Base-by-base conservation (phyloP, 2,113 vertebrate species). In the Pseudorasbora parva region DNA sequence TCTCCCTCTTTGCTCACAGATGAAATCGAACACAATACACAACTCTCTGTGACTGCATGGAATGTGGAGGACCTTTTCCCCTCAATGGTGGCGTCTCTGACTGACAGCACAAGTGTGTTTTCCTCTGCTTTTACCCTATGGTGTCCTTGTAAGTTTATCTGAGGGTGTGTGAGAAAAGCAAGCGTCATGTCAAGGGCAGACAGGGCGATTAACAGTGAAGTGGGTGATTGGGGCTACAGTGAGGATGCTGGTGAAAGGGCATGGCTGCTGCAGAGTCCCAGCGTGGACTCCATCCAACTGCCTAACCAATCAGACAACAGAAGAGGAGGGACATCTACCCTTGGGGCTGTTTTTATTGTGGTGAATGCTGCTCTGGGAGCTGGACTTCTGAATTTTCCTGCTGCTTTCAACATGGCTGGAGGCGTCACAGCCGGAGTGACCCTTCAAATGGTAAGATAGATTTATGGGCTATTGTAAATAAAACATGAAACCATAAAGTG, bases 331-430 rank as follows among this genome's bases (percentile, higher is more conserved):
- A 97, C 95, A 0, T 97, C 97, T 0, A 86, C 92, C 0, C 51
- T 94, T 4, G 96, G 94, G 0, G 97, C 98, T 0, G 62, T 99
- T 84, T 98, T 99, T 91, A 99, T 99, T 0, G 97, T 99, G 1
- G 97, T 99, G 78, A 99, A 99, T 0, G 98, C 98, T 1, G 98
- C 97, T 0, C 91, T 99, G 0, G 98, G 97, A 0, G 98, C 98
- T 0, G 98, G 98, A 41, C 93, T 99, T 49, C 97, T 99, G 59
- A 99, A 99, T 91, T 99, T 99, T 85, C 97, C 98, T 0, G 97
- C 97, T 0, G 97, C 97, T 62, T 99, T 99, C 93, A 96, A 89
- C 90, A 96, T 95, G 81, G 98, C 97, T 0, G 97, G 97, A 0
- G 97, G 98, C 0, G 92, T 99, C 47, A 96, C 93, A 0, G 95